A percentile compares a stretch with the other conserved stretches of the same genome.
phyloP scores from a whole-genome alignment of 2,888 invertebrate species.

The Rhaphigaster nebulosa region DNA sequence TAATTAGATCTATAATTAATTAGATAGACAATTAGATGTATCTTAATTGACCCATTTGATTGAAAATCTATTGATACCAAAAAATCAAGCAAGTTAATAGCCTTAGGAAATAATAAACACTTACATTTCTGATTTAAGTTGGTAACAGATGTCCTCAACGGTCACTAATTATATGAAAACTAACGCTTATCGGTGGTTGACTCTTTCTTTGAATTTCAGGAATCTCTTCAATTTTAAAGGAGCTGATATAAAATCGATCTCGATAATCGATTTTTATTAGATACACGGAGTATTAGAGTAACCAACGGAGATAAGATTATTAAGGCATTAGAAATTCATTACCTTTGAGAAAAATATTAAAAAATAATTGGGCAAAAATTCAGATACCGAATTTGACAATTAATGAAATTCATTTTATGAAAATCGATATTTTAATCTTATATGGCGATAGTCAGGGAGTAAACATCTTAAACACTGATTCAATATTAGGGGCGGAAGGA shows the following conservation, averaged over 20 bases:
- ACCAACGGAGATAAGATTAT: neutral
- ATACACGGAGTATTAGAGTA: neutral
- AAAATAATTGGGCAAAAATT: too few species aligned
- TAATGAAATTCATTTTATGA: too few species aligned
- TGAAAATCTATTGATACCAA: too few species aligned
- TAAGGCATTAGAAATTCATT: neutral
- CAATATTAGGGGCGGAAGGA: too few species aligned
- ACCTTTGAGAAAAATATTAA: neutral
- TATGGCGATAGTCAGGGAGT: too few species aligned
- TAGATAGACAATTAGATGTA: too few species aligned
- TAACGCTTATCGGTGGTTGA: slow-evolving; percentile 10
- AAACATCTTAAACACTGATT: too few species aligned
- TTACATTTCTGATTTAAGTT: neutral
- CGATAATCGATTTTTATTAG: neutral
- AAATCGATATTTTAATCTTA: too few species aligned
- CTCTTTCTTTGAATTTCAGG: neutral
- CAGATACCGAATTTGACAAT: too few species aligned
- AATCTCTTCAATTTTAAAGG: neutral
- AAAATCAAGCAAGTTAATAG: neutral
- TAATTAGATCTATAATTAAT: too few species aligned
- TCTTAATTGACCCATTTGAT: too few species aligned
- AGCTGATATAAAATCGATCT: neutral
- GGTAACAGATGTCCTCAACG: neutral
- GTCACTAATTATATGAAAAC: neutral
- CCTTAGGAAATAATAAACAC: neutral